Percentiles rank a stretch among this genome's conserved stretches.
Conservation (phyloP, 1,140 invertebrate species). For the Maniola jurtina region DNA sequence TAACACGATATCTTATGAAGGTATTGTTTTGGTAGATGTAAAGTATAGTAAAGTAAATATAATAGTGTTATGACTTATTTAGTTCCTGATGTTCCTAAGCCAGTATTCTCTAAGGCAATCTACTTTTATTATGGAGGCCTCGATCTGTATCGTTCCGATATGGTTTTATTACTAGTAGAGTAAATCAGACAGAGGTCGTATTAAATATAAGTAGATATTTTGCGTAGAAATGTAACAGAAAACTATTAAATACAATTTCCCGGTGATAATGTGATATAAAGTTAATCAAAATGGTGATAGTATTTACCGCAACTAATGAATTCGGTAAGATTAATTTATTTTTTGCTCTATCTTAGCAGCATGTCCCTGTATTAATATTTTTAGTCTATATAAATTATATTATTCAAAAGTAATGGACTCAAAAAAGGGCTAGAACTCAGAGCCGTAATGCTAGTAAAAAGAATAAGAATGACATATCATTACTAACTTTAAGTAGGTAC, state of each 20-base stretch:
- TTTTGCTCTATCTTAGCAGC: not conserved
- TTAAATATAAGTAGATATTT: not conserved
- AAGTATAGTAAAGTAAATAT: too few species aligned
- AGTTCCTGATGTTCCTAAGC: not conserved
- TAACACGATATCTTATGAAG: too few species aligned
- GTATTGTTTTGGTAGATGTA: too few species aligned
- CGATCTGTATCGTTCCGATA: not conserved
- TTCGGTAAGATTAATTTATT: conserved; percentile 11
- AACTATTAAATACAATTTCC: too few species aligned
- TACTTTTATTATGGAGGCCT: not conserved
- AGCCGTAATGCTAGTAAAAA: too few species aligned
- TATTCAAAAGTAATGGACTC: too few species aligned
- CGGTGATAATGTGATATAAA: not conserved
- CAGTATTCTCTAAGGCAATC: not conserved
- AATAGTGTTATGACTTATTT: not conserved
- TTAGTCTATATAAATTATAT: too few species aligned
- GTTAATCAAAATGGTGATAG: conserved; percentile 1
- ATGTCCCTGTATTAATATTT: too few species aligned
- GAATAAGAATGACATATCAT: too few species aligned
- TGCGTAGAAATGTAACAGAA: too few species aligned
- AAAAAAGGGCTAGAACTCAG: too few species aligned
- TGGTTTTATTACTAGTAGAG: not conserved
- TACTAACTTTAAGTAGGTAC: too few species aligned
- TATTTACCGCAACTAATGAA: conserved; percentile 3
- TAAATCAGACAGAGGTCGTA: not conserved